phyloP scores from a whole-genome alignment of 2,797 vertebrate genomes.

The Uromys caudimaculatus region DNA sequence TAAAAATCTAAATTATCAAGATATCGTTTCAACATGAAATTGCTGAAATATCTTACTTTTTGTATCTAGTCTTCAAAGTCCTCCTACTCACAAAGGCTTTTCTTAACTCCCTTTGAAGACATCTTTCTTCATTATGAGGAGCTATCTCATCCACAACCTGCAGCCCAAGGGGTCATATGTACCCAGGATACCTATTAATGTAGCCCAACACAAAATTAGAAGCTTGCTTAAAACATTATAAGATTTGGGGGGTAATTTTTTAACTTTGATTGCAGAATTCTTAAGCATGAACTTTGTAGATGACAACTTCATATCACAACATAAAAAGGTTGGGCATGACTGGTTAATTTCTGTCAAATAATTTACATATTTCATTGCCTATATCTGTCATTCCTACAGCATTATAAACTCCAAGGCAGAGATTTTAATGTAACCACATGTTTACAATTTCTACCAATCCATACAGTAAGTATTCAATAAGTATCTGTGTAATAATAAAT shows the following conservation, averaged over 20 bases:
- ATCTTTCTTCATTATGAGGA: neutral
- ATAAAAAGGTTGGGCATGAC: neutral
- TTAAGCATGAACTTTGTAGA: neutral
- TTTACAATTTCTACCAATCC: neutral
- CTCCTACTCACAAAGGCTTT: neutral
- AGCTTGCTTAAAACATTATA: neutral
- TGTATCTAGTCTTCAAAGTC: slow-evolving; percentile 1
- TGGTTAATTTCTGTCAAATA: neutral
- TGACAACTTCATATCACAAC: neutral
- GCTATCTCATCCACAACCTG: neutral
- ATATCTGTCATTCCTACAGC: neutral
- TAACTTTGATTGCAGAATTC: neutral
- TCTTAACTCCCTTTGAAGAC: neutral
- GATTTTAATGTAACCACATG: neutral
- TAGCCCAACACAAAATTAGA: neutral
- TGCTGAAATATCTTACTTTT: neutral
- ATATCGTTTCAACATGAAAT: slow-evolving; percentile 23
- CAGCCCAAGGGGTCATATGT: neutral
- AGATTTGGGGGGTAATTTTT: neutral
- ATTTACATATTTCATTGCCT: neutral
- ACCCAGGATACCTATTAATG: neutral
- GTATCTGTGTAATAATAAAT: neutral
- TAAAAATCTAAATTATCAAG: slow-evolving; percentile 23
- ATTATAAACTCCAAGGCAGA: neutral
- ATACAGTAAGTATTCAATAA: neutral